Conservation (phyloP, 2,888 invertebrate genomes). For the Epinotia bilunana region DNA sequence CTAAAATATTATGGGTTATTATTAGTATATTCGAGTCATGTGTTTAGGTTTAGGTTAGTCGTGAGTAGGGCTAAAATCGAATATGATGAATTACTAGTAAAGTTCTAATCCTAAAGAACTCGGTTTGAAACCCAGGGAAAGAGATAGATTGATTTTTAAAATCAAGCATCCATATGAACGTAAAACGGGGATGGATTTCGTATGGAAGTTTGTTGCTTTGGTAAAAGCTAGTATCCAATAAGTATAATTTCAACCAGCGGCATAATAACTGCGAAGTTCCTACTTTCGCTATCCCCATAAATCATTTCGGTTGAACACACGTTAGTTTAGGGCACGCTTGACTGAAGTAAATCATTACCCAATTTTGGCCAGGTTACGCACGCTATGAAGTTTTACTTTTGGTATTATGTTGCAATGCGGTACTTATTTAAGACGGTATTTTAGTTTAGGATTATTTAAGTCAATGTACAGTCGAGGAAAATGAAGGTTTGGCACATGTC, state of each 20-base stretch:
- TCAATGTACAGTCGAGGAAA: neutral
- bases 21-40: too few species aligned
- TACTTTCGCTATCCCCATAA: neutral
- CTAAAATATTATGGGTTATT: too few species aligned
- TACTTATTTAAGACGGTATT: neutral
- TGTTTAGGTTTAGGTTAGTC: too few species aligned
- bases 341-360: conserved; percentile 27
- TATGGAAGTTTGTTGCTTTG: neutral
- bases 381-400: conserved; percentile 21
- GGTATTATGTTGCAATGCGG: conserved; percentile 11
- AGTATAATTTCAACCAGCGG: neutral
- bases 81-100: too few species aligned
- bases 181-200: neutral
- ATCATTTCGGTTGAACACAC: conserved; percentile 25
- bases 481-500: too few species aligned
- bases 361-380: conserved; percentile 6
- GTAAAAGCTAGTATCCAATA: neutral
- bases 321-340: conserved; percentile 22
- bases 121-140: too few species aligned
- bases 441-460: neutral
- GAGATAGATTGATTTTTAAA: too few species aligned
- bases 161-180: neutral
- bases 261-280: neutral
- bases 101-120: too few species aligned
- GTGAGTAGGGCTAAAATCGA: too few species aligned